Evolutionary conservation across 2,113 vertebrate species (phyloP), one percentile per base, ranked within the genome.

Genomic region (Dromiciops gliroides): DNA sequence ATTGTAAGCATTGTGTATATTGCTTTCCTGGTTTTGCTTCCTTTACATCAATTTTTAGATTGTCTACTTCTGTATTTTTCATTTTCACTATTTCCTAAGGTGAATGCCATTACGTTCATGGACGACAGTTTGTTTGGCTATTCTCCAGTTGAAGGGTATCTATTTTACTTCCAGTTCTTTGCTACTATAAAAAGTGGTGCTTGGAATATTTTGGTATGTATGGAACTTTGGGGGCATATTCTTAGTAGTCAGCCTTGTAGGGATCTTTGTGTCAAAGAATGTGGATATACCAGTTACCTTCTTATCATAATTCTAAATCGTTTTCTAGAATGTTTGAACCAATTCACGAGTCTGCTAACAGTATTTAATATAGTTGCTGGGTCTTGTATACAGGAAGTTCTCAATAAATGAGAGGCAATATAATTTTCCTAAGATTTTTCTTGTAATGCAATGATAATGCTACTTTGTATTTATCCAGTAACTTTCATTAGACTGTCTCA

Each of bases 381-480:
- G 67, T 75, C 67, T 75, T 75, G 37, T 75, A 75, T 4, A 19
- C 37, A n/a, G 56, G 9, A 60, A 75, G 4, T 83, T n/a, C 67
- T 83, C 67, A 83, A 37, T 67, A 67, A 83, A 44, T 83, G 60
- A 16, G 14, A 67, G 12, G 31, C 14, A 11, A 44, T 83, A 14
- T 19, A 67, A 67, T 44, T 83, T 83, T 31, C 28, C 28, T 31
- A 60, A 56, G 50, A 11, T 91, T 92, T 51, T 3, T 26, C 75
- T 92, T 91, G 90, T 96, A 67, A 93, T 95, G 88, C 51, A 94
- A 47, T 37, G 92, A 37, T 60, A 60, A 37, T 93, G 51, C n/a
- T 91, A 49, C 37, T 44, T 97, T 96, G 91, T 91, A 93, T 95
- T 96, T 94, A n/a, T 16, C 51, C 5, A 94, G 26, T 23, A 50